These are phyloP conservation scores for Benitochromis conjunctus DNA, from an alignment of 2,113 vertebrate genomes.

Conservation along the genomic window DNA sequence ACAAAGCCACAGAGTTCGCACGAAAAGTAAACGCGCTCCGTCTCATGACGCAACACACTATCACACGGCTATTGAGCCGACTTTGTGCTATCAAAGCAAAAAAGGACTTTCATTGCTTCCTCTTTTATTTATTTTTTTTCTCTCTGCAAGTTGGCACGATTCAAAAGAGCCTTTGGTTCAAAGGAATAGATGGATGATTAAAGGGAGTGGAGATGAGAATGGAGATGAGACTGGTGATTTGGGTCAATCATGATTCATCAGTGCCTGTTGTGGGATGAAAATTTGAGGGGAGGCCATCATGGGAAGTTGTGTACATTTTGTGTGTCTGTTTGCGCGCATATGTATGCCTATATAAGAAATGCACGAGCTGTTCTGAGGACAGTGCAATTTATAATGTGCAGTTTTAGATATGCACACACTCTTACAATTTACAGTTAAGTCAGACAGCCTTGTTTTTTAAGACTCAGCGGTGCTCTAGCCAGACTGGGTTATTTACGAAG, in stretches of 20 bases:
- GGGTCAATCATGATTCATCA: conserved; percentile 6
- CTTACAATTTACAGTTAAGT: neutral
- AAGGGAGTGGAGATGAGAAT: conserved; percentile 22
- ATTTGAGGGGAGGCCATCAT: neutral
- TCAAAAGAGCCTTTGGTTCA: conserved; percentile 26
- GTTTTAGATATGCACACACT: neutral
- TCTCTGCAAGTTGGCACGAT: neutral
- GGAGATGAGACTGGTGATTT: conserved; percentile 13
- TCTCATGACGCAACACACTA: neutral
- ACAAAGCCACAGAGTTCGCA: conserved; percentile 9
- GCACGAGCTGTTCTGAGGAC: neutral
- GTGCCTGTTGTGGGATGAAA: neutral
- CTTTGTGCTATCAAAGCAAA: conserved; percentile 13
- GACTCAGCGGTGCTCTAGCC: neutral
- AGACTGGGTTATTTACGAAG: neutral
- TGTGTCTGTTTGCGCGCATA: neutral
- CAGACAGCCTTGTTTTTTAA: neutral
- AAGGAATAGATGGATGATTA: conserved; percentile 30
- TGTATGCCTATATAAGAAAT: neutral
- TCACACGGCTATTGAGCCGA: conserved; percentile 31
- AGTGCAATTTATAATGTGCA: neutral
- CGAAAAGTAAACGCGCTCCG: neutral
- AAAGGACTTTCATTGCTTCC: conserved; percentile 19
- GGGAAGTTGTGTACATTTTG: neutral
- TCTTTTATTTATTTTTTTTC: neutral